A percentile compares a stretch with the other conserved stretches of the same genome.
phyloP scores from a whole-genome alignment of 2,797 vertebrate genomes.

The Hydrolagus colliei region DNA sequence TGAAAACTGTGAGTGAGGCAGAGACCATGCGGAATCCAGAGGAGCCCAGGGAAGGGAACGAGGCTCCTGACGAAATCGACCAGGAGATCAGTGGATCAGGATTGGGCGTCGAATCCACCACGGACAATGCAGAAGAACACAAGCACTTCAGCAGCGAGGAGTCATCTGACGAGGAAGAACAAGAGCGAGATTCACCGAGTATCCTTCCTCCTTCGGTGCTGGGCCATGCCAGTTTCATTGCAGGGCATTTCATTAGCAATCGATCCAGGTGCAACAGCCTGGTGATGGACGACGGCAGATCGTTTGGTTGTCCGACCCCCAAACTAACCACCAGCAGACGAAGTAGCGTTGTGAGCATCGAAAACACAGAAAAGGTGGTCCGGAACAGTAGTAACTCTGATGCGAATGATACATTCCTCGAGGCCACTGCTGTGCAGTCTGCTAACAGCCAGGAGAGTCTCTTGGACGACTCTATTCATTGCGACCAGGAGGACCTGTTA shows the following conservation, averaged over 20 bases:
- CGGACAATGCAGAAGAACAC: constrained; percentile 49
- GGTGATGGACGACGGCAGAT: constrained; percentile 60
- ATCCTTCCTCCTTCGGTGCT: constrained; percentile 73
- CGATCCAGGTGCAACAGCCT: constrained; percentile 72
- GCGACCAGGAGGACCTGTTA: constrained; percentile 42
- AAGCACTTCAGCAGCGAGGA: constrained; percentile 70
- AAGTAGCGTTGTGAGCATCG: constrained; percentile 61
- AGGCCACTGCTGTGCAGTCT: neutral
- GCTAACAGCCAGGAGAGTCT: neutral
- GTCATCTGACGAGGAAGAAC: constrained; percentile 47
- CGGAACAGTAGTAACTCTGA: constrained; percentile 37
- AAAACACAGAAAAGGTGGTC: constrained; percentile 47
- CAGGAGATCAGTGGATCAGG: constrained; percentile 38
- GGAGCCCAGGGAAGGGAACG: constrained; percentile 30
- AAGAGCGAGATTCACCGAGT: constrained; percentile 43
- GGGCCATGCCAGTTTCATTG: constrained; percentile 73
- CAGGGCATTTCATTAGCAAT: constrained; percentile 59
- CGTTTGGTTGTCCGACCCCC: constrained; percentile 52
- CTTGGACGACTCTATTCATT: constrained; percentile 7
- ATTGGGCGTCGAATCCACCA: constrained; percentile 11
- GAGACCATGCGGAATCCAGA: constrained; percentile 36
- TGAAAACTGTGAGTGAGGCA: constrained; percentile 36
- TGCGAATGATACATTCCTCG: constrained; percentile 37
- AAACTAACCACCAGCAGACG: constrained; percentile 52
- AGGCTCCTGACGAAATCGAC: constrained; percentile 38